Evolutionary conservation across 2,888 invertebrate genomes (phyloP).

Genomic region (Mongoloraphidia duomilia): DNA sequence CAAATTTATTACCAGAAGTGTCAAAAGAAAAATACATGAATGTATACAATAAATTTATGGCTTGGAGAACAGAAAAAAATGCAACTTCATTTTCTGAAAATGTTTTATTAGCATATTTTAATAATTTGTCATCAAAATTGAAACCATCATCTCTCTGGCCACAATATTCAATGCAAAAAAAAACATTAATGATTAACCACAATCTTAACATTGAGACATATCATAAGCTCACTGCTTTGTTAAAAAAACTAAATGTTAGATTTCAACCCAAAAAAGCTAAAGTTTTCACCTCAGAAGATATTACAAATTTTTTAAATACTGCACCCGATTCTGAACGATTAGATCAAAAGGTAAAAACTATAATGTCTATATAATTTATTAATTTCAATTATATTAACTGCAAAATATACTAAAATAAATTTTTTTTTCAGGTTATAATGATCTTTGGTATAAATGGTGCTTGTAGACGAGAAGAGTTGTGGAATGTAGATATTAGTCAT

Average conservation of each 20-base stretch:
- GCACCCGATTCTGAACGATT: slow-evolving; percentile 6
- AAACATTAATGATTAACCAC: slow-evolving; percentile 3
- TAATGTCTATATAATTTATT: too few relatives aligned
- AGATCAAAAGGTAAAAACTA: not conserved
- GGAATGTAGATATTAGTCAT: too few relatives aligned
- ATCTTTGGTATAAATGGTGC: too few relatives aligned
- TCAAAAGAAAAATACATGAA: not conserved
- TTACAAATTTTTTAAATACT: slow-evolving; percentile 6
- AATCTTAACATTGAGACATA: slow-evolving; percentile 12
- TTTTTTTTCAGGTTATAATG: too few relatives aligned
- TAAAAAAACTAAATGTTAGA: slow-evolving; percentile 4
- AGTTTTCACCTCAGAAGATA: slow-evolving; percentile 3
- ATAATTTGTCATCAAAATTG: too few relatives aligned
- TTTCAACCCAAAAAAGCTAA: slow-evolving; percentile 4
- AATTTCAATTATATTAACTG: too few relatives aligned
- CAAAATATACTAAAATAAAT: too few relatives aligned
- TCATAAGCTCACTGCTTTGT: slow-evolving; percentile 9
- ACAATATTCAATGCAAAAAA: slow-evolving; percentile 8
- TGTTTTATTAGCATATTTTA: too few relatives aligned
- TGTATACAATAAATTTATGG: not conserved
- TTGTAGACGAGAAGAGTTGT: too few relatives aligned
- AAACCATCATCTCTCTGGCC: too few relatives aligned
- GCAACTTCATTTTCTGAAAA: too few relatives aligned
- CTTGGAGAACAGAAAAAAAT: not conserved
- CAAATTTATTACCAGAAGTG: too few relatives aligned